Evolutionary conservation across 2,888 invertebrate species (phyloP), one percentile per base, ranked within the genome.

Genomic region (Candidula unifasciata): DNA sequence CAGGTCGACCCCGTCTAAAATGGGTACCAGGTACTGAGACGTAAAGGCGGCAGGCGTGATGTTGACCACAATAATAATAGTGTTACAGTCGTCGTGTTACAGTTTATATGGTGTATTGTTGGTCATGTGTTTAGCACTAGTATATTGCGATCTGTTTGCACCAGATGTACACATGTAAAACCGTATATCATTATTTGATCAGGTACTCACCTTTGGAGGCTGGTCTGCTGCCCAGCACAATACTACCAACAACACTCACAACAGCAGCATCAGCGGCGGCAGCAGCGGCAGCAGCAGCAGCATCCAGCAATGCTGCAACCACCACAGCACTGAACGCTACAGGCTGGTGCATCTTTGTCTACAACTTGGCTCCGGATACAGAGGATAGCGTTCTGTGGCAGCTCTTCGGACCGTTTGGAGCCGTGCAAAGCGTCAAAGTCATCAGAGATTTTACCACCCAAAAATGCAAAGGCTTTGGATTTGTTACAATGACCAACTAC

Each of bases 401-500:
- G 95, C 95, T 97, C 91, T 99, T 99, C 95, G 98, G 98, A 88
- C 98, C 98, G 76, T 99, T 98, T 93, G 98, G 98, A 92, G 98
- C 98, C 92, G 98, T 99, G 93, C 97, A 98, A 95, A 97, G 97
- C 95, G 98, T 98, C 90, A 98, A 98, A 95, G 98, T 98, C 91
- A 97, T 98, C 93, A 96, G 97, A 93, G 98, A 98, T 95, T 96
- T 97, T 92, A 96, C 97, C 93, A 98, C 98, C 89, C 97, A 97
- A 95, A 98, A 98, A 94, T 98, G 98, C 95, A 98, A 98, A 95
- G 99, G 99, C 71, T 99, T 98, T 94, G 99, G 98, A 90, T 98
- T 98, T 94, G 98, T 99, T 90, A 98, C 98, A 89, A 99, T 99
- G 98, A 98, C 98, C 94, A 98, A 98, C 94, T 98, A 99, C 94